Evolutionary conservation across 2,888 invertebrate genomes (phyloP), one percentile per base, ranked within the genome.

Genomic region (Gortyna flavago): DNA sequence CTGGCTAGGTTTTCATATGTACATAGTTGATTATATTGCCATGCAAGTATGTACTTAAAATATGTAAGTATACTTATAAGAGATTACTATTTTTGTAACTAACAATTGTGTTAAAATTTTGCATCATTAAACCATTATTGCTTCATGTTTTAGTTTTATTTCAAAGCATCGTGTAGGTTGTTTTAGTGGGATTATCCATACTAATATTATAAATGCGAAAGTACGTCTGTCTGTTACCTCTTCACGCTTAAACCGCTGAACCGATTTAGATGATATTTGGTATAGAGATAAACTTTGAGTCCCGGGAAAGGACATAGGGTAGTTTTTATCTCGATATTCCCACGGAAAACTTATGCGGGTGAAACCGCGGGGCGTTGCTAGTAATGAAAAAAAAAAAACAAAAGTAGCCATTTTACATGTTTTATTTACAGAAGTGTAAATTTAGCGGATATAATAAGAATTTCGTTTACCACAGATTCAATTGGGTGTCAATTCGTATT

Each of bases 341-440:
- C n/a, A n/a, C n/a, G n/a, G n/a, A n/a, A n/a, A n/a, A n/a, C n/a
- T n/a, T n/a, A n/a, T n/a, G n/a, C n/a, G n/a, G n/a, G n/a, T n/a
- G n/a, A n/a, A n/a, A n/a, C n/a, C n/a, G n/a, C n/a, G n/a, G n/a
- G n/a, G n/a, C n/a, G n/a, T n/a, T n/a, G n/a, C n/a, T n/a, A 35
- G 7, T 25, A 59, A 59, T 57, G 83, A 86, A 80, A 89, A 88
- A 71, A 88, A 71, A 72, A 82, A 82, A 73, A 77, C 72, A 69
- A 69, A 75, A 35, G 25, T 72, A 44, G 80, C 82, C 84, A 80
- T 90, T 90, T 88, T 89, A 90, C 90, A 90, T 87, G 54, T 92
- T 94, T 94, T 94, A 94, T 95, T 95, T 94, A 94, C 94, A 94
- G 91, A 93, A 93, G 90, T 94, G 93, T 93, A 94, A 93, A 94